Evolutionary conservation across 1,140 invertebrate species (phyloP).

Genomic region (Vanessa tameamea): DNA sequence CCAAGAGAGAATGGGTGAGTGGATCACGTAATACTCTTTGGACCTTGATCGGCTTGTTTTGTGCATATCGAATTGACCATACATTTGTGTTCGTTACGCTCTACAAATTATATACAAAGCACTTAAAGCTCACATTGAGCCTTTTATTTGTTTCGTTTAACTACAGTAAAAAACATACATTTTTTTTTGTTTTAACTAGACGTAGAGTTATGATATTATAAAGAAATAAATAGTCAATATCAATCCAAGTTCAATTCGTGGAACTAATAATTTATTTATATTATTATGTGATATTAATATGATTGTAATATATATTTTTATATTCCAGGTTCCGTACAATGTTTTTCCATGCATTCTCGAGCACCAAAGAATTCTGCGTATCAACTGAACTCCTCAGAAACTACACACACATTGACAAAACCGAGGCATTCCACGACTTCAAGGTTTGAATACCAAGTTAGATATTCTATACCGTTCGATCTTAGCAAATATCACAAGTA

Average conservation of each 20-base stretch:
- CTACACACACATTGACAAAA: conserved; percentile 81
- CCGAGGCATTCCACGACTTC: conserved; percentile 85
- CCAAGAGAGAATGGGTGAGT: conserved; percentile 80
- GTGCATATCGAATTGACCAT: conserved; percentile 22
- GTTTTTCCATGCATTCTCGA: conserved; percentile 88
- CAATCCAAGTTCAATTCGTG: not conserved
- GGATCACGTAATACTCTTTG: conserved; percentile 18
- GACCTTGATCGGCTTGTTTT: conserved; percentile 9
- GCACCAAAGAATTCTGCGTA: conserved; percentile 88
- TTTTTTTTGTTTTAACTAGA: too few relatives aligned
- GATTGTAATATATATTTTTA: not conserved
- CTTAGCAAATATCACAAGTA: conserved; percentile 11
- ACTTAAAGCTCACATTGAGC: conserved; percentile 17
- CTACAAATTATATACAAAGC: conserved; percentile 20
- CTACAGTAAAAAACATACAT: too few relatives aligned
- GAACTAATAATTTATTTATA: not conserved
- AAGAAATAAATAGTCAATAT: too few relatives aligned
- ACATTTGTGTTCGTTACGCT: conserved; percentile 24
- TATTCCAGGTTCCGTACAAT: conserved; percentile 83
- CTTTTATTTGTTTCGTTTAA: not conserved
- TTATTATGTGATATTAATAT: not conserved
- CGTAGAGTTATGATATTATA: too few relatives aligned
- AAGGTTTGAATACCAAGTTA: conserved; percentile 71
- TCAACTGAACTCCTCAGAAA: conserved; percentile 86
- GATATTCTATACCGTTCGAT: conserved; percentile 29